Base-by-base conservation (phyloP, 2,888 invertebrate genomes). In the Willowsia nigromaculata region DNA sequence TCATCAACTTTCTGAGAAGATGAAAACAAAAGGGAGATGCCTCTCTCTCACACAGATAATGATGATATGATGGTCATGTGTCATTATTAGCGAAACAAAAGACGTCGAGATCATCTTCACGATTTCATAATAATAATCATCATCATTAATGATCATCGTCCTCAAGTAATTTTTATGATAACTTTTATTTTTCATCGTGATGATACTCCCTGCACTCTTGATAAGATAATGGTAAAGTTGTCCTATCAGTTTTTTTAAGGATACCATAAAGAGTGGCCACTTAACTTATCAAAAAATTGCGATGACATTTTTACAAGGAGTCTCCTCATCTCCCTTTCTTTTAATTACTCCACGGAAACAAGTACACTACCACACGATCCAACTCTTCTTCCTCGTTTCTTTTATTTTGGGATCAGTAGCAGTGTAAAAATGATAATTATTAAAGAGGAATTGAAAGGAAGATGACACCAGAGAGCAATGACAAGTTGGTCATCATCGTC, bases 21-120 rank as follows among this genome's bases (percentile, higher is more conserved):
- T 71, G 22, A 40, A 62, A 62, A 13, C 11, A 15, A 62, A 25
- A 62, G 13, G 27, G 27, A 25, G 43, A 37, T 47, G 15, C 27
- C 27, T 47, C 53, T 47, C n/a, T 43, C n/a, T n/a, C n/a, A n/a
- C n/a, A n/a, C n/a, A n/a, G 37, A 74, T 30, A 18, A 27, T 62
- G 27, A 62, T 62, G 59, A 43, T 43, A 68, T 68, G 40, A 43
- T 43, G 65, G 18, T 0, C 74, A 74, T 74, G 56, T 85, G 76
- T 85, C 85, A 85, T 85, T 78, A 78, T 56, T 85, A 84, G 53
- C 37, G 40, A 76, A 85, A 50, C 43, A 76, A 76, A 82, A 53
- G 50, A 30, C 47, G 56, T 74, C 30, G 37, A 37, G 85, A 85
- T 59, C 47, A 85, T 76, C 59, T 85, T 59, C 85, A 85, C 85